Conservation (phyloP, 2,797 vertebrate genomes). For the Cheirogaleus major region DNA sequence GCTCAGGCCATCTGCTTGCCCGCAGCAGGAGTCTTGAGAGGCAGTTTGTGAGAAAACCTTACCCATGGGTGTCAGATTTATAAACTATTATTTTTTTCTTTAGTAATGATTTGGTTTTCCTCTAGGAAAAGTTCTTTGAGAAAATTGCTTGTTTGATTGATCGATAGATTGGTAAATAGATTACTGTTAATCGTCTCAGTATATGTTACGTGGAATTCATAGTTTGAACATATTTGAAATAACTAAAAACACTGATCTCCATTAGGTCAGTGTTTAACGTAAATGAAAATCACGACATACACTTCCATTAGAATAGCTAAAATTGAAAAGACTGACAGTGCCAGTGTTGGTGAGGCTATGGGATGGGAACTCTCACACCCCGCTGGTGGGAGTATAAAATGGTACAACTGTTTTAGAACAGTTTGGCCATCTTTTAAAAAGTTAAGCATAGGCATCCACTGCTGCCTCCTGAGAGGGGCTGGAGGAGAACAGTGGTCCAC, state of each 20-base stretch:
- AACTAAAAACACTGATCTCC: slow-evolving; percentile 25
- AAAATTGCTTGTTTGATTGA: neutral
- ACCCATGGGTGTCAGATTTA: neutral
- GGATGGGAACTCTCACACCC: neutral
- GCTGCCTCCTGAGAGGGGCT: no score
- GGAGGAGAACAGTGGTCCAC: no score
- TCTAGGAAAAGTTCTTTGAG: slow-evolving; percentile 13
- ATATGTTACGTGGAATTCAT: slow-evolving; percentile 47
- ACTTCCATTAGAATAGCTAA: neutral
- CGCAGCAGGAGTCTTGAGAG: neutral
- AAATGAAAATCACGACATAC: slow-evolving; percentile 39
- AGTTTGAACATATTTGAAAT: slow-evolving; percentile 52
- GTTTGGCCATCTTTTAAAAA: slow-evolving; percentile 2
- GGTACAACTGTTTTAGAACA: neutral
- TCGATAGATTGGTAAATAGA: neutral
- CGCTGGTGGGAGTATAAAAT: neutral
- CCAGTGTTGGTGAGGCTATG: neutral
- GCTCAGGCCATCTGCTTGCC: neutral
- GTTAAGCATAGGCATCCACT: neutral
- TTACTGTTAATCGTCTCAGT: slow-evolving; percentile 48
- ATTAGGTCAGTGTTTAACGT: slow-evolving; percentile 5
- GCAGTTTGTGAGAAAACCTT: neutral
- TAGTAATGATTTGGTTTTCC: neutral
- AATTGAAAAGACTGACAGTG: neutral
- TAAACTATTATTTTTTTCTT: neutral